Base-by-base conservation (phyloP, 1,140 invertebrate species). In the Platyscapa corneri region DNA sequence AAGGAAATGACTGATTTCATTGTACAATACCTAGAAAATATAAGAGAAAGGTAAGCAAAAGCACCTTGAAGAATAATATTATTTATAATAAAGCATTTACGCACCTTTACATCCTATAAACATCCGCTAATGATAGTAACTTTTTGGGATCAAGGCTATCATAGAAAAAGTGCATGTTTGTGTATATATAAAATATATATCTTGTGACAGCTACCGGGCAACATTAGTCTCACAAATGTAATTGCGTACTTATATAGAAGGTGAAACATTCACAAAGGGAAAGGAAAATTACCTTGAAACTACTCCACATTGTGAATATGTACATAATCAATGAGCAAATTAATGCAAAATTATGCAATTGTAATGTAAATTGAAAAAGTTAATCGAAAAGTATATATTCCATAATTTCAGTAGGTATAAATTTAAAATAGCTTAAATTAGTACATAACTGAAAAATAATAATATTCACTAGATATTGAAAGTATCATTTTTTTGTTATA, bases 1-100 rank as follows among this genome's bases (percentile, higher is more conserved):
- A 96, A 96, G 89, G 95, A 95, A 81, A 97, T 97, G 96, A 94
- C 96, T 1, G 96, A 97, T 87, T 97, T 96, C 90, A 96, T 97
- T 76, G 95, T 96, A 7, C 95, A 97, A 88, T 98, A 98, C 93
- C 92, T 97, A 92, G 96, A 97, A 91, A 97, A 97, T 88, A 97
- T 97, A 88, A 94, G 96, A 90, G 96, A 97, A 88, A 96, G 97
- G 96, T 97, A 94, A 93, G 76, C 80, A 53, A 60, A 56, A n/a
- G 7, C 30, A 39, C 53, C 76, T 74, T 82, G 49, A 53, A 30
- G 23, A 72, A n/a, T 18, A 3, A 42, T 34, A 42, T n/a, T 12
- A 53, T 23, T 80, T 53, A n/a, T n/a, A 32, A 16, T 56, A 42
- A 37, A 34, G 14, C 23, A 37, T 70, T 34, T 56, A 76, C 65